These are phyloP conservation scores for Nibea albiflora DNA, from an alignment of 2,113 vertebrate genomes.

Conservation along the genomic window DNA sequence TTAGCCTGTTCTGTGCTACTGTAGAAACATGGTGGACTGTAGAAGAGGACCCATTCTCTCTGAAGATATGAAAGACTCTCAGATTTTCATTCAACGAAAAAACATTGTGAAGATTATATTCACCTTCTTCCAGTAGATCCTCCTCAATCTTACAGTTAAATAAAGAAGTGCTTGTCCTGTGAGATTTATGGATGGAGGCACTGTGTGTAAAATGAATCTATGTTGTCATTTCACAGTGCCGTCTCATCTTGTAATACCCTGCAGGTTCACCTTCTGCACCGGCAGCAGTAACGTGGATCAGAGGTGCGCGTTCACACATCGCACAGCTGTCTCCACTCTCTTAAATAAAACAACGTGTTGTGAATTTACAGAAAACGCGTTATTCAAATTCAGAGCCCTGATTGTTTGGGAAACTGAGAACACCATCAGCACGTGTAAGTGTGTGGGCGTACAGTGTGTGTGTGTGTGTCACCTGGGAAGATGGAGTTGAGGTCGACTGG, in stretches of 20 bases:
- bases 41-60: too few relatives aligned
- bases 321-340: not conserved
- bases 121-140: too few relatives aligned
- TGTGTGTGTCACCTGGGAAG: constrained; percentile 87
- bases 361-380: too few relatives aligned
- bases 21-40: too few relatives aligned
- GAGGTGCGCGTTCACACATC: not conserved
- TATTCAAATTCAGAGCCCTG: not conserved
- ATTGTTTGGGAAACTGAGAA: not conserved
- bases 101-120: too few relatives aligned
- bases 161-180: not conserved
- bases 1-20: too few relatives aligned
- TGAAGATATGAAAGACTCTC: too few relatives aligned
- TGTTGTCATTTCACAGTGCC: not conserved
- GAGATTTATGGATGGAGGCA: too few relatives aligned
- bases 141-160: not conserved
- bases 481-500: constrained; percentile 88
- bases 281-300: not conserved
- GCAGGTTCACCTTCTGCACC: not conserved
- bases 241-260: not conserved
- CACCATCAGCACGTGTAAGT: not conserved
- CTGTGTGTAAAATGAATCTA: not conserved
- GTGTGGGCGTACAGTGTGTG: not conserved
- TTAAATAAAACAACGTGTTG: too few relatives aligned
- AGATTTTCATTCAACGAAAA: too few relatives aligned